Base-by-base conservation (phyloP, 2,888 invertebrate species). In the Chalcosyrphus nemorum region DNA sequence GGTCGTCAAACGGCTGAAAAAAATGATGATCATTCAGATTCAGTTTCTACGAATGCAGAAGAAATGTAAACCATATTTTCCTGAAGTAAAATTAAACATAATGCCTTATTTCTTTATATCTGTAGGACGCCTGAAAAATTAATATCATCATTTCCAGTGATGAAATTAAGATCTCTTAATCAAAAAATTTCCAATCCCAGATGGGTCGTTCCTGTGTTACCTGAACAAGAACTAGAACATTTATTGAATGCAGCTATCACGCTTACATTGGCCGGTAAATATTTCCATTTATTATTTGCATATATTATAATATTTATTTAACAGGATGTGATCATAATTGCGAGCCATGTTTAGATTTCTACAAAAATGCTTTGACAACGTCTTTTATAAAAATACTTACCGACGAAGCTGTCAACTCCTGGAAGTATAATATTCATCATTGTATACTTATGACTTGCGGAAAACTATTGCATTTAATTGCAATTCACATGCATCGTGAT, bases 201-300 rank as follows among this genome's bases (percentile, higher is more conserved):
- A 89, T 99, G 99, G 99, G 97, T 99, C 85, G 98, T 99, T 63
- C 99, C 99, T 35, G 99, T 99, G 65, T 92, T 99, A 89, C 98
- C 99, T 9, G 98, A 98, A 89, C 98, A 98, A 92, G 98, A 99
- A 92, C 92, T 99, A 88, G 98, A 98, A 92, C 95, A 96, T 89
- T 93, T 99, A 87, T 93, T 99, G 86, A 95, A 97, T 92, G 96
- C 97, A 87, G 95, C 98, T 86, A 97, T 97, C 88, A 96, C 96
- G 88, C 93, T 98, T 86, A 96, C 97, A 89, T 94, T 94, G 90
- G 95, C 95, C 93, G 97, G 97, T 95, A 91, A 88, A 89, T 87
- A 45, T 70, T 4, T 5, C 13, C 1, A 9, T 2, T 19, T 52
- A 4, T 2, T 38, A 17, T 9, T 19, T 11, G n/a, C 5, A 35